Evolutionary conservation across 2,113 vertebrate species (phyloP).

Genomic region (Ageneiosus marmoratus): DNA sequence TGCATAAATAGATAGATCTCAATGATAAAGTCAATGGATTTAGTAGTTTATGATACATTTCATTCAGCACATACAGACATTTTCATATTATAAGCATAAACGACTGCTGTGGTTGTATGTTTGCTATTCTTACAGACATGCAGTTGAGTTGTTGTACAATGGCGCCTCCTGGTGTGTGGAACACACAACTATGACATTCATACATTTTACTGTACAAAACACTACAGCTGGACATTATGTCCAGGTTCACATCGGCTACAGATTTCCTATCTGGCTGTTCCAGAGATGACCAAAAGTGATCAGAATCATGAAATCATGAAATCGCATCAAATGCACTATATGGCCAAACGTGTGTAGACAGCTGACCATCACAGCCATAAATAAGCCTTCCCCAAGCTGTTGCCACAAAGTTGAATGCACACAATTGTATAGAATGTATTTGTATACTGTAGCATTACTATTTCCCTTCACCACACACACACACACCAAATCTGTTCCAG

Average conservation of each 20-base stretch:
- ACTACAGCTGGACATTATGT: not conserved
- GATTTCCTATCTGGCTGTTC: not conserved
- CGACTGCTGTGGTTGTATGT: no score
- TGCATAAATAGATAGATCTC: not conserved
- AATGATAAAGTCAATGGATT: not conserved
- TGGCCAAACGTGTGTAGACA: not conserved
- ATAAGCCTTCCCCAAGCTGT: not conserved
- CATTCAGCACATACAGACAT: not conserved
- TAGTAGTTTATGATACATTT: not conserved
- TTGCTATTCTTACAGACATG: not conserved
- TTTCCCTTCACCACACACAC: not conserved
- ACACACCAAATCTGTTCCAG: not conserved
- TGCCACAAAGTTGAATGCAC: not conserved
- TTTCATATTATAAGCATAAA: not conserved
- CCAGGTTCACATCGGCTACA: not conserved
- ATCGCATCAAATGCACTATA: not conserved
- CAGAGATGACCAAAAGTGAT: not conserved
- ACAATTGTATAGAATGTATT: not conserved
- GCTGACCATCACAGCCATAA: not conserved
- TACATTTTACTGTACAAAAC: not conserved
- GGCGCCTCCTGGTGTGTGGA: constrained; percentile 18
- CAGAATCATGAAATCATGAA: no score
- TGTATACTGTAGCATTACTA: not conserved
- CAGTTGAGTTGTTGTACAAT: constrained; percentile 11
- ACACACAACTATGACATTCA: not conserved